Base-by-base conservation (phyloP, 2,797 vertebrate genomes). In the Serranus cabrilla region DNA sequence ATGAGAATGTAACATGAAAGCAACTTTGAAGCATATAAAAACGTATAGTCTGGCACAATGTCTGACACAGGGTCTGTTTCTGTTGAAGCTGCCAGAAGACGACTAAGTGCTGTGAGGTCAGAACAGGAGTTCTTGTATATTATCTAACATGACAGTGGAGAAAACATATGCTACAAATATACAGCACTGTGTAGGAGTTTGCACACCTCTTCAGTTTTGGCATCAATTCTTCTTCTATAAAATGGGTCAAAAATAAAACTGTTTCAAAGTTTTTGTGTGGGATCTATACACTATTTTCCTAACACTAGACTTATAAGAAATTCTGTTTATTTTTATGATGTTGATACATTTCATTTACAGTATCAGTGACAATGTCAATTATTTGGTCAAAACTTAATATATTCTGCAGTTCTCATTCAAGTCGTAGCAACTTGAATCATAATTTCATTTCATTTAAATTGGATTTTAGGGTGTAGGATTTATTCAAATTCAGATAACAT, bases 1-100 rank as follows among this genome's bases (percentile, higher is more conserved):
- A 6, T 45, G 70, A 74, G 69, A 81, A 67, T 17, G 47, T 43
- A 52, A 73, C 56, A 73, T 77, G 61, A 86, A 90, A 82, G 69
- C 55, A 74, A 56, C 71, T 78, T 66, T 78, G 61, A 58, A 61
- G 58, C 60, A 42, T 67, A 51, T 59, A 46, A 71, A 64, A 69
- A 81, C 64, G 52, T 63, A 77, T 61, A 62, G 82, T 75, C 55
- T 67, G 71, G 64, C 46, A 46, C 37, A 18, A 14, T 46, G 63
- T 60, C 56, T 72, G 69, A 59, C 77, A 74, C 25, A 5, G 51
- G 45, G 46, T 72, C 23, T 39, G 45, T 71, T 64, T 82, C 59
- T 46, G 37, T 78, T 39, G 47, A 55, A 21, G 34, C 59, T 63
- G 49, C 13, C 68, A 43, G 63, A 58, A 78, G 76, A 63, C 69